These are phyloP conservation scores for Catocala sponsa DNA, from an alignment of 2,888 invertebrate genomes.

Conservation along the genomic window DNA sequence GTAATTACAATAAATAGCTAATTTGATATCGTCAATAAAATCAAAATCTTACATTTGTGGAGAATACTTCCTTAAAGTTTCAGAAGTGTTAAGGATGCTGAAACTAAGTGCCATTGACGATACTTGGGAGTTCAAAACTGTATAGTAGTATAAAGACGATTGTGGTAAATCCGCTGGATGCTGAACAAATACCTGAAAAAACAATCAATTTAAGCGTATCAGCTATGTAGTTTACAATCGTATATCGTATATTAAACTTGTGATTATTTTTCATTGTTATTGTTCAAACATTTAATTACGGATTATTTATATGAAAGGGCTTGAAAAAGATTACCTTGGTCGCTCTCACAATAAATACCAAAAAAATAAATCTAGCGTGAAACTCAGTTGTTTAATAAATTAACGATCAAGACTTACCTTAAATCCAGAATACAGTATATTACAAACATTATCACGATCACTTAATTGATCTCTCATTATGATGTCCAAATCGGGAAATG, in stretches of 20 bases:
- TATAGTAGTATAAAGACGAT: conserved; percentile 3
- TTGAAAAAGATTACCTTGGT: too few relatives aligned
- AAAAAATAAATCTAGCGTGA: background rate
- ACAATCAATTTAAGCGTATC: too few relatives aligned
- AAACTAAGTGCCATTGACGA: background rate
- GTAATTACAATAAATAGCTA: too few relatives aligned
- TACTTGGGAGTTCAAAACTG: background rate
- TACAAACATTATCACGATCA: background rate
- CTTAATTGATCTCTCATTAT: background rate
- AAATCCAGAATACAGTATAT: background rate
- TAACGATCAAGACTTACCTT: background rate
- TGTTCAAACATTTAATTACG: too few relatives aligned
- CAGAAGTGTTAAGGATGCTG: background rate
- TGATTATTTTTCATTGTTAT: too few relatives aligned
- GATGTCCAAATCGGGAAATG: background rate
- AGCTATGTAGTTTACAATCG: too few relatives aligned
- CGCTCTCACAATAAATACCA: too few relatives aligned
- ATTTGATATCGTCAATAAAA: too few relatives aligned
- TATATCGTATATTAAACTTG: too few relatives aligned
- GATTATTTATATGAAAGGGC: too few relatives aligned
- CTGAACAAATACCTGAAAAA: background rate
- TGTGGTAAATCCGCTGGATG: conserved; percentile 7
- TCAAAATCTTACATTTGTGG: conserved; percentile 1
- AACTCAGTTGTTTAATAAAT: background rate
- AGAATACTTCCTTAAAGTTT: background rate